Conservation (phyloP, 2,888 invertebrate species). For the Lucinisca nassula region DNA sequence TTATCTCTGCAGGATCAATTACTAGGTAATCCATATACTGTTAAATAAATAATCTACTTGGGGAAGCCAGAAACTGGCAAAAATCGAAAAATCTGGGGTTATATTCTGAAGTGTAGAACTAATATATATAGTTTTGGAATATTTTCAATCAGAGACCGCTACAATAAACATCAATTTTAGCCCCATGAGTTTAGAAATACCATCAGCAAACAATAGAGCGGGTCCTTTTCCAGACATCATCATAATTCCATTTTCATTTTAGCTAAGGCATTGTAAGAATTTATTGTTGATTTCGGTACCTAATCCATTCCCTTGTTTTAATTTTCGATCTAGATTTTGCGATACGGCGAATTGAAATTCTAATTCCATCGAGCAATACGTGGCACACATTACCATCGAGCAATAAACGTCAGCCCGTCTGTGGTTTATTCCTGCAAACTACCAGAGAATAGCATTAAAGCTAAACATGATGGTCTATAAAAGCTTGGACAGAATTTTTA, state of each 20-base stretch:
- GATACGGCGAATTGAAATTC: constrained; percentile 12
- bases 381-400: neutral
- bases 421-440: constrained; percentile 5
- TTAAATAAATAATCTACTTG: too few relatives aligned
- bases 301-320: constrained; percentile 21
- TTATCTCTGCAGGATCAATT: too few relatives aligned
- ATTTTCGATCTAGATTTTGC: constrained; percentile 18
- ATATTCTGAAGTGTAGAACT: too few relatives aligned
- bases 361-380: constrained; percentile 8
- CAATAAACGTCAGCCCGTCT: neutral
- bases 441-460: neutral
- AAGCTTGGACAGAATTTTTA: constrained; percentile 8
- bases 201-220: constrained; percentile 35
- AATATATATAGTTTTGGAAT: constrained; percentile 44
- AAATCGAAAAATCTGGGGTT: too few relatives aligned
- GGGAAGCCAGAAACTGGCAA: too few relatives aligned
- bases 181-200: constrained; percentile 28
- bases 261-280: neutral
- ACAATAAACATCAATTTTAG: constrained; percentile 38
- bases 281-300: constrained; percentile 16
- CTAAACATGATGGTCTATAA: constrained; percentile 11
- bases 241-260: constrained; percentile 26
- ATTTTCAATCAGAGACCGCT: constrained; percentile 46
- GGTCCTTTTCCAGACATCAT: constrained; percentile 1
- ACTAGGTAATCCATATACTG: too few relatives aligned